Percentiles rank a stretch among this genome's conserved stretches.
These are phyloP conservation scores for Willisornis vidua DNA, from an alignment of 2,113 vertebrate species.

Conservation along the genomic window DNA sequence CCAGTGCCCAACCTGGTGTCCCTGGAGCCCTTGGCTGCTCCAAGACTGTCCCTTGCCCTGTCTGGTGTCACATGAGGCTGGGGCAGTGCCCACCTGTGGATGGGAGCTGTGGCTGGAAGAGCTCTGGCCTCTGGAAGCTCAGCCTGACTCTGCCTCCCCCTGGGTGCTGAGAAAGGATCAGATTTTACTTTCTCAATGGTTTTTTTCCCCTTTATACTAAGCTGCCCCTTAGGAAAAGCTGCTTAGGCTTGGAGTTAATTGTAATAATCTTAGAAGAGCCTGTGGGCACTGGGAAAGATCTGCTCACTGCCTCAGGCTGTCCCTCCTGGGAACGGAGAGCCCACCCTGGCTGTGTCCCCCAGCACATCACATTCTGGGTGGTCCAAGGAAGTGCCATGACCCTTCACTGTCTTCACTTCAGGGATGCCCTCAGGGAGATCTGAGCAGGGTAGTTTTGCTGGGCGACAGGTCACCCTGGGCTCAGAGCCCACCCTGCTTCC, in stretches of 20 bases:
- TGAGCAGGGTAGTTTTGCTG: background rate
- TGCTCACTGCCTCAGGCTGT: fast-evolving
- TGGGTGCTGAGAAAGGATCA: background rate
- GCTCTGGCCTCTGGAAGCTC: background rate
- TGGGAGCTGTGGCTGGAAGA: background rate
- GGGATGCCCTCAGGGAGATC: background rate
- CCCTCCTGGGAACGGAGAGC: background rate
- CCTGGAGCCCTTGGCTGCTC: background rate
- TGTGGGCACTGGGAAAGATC: background rate
- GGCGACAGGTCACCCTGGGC: background rate
- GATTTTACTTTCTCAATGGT: background rate
- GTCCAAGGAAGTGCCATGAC: fast-evolving
- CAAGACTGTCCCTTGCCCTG: background rate
- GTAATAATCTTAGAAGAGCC: conserved; percentile 15
- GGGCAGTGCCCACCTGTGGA: background rate
- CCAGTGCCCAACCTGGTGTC: background rate
- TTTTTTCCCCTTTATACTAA: background rate
- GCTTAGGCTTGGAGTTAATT: conserved; percentile 28
- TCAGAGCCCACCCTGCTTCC: background rate
- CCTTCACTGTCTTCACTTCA: fast-evolving
- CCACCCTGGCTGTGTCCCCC: background rate
- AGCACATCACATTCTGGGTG: fast-evolving
- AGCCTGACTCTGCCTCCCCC: background rate
- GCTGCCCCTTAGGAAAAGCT: conserved; percentile 32
- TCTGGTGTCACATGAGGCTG: background rate